Conservation (phyloP, 2,113 vertebrate species). For the Coptodon bakossiorum region DNA sequence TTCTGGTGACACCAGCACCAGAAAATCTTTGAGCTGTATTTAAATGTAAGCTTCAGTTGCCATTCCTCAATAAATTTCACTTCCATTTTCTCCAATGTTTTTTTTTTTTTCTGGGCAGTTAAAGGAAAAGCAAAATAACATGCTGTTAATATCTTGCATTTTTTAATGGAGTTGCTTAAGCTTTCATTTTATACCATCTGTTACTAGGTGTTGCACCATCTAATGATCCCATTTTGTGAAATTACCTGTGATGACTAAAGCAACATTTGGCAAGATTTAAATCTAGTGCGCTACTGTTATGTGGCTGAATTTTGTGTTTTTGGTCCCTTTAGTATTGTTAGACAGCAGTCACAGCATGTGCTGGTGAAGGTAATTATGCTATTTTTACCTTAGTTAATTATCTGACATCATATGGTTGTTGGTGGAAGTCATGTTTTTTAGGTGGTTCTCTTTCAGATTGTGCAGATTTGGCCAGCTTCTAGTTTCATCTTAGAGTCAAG, state of each 20-base stretch:
- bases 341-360: not conserved
- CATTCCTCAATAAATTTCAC: not conserved
- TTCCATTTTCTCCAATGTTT: not conserved
- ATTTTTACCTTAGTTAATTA: not conserved
- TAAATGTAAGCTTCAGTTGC: not conserved
- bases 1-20: not conserved
- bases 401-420: not conserved
- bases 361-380: not conserved
- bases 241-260: not conserved
- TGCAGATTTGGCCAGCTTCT: not conserved
- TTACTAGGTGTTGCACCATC: not conserved
- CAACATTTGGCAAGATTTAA: not conserved
- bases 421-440: rapidly evolving
- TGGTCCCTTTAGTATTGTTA: not conserved
- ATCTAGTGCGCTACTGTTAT: not conserved
- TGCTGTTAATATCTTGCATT: not conserved
- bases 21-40: not conserved
- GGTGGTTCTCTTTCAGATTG: not conserved
- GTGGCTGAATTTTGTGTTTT: not conserved
- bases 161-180: not conserved
- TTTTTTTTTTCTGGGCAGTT: not conserved
- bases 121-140: not conserved
- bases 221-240: not conserved
- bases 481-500: not conserved
- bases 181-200: not conserved